Evolutionary conservation across 1,140 invertebrate genomes (phyloP).

Genomic region (Diorhabda elongata): DNA sequence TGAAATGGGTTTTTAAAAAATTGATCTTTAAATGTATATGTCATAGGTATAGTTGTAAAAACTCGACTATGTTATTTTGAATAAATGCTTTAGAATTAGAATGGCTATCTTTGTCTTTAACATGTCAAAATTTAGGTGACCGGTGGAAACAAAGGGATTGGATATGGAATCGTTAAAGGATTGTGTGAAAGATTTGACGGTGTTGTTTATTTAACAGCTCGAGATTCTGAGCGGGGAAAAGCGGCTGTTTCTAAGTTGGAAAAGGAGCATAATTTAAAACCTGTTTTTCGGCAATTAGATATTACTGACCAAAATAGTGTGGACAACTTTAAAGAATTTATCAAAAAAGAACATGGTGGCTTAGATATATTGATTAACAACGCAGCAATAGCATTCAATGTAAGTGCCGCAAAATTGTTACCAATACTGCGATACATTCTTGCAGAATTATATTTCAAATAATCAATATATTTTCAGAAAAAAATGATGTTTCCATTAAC

Average conservation of each 20-base stretch:
- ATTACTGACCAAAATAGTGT: constrained; percentile 56
- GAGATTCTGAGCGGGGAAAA: constrained; percentile 53
- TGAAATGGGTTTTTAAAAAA: no score
- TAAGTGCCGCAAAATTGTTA: constrained; percentile 7
- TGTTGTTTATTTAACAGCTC: constrained; percentile 56
- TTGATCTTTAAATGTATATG: no score
- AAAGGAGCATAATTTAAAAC: constrained; percentile 49
- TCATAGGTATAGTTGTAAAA: no score
- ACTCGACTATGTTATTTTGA: no score
- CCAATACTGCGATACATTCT: no score
- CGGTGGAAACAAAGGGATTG: constrained; percentile 74
- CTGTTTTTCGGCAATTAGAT: constrained; percentile 62
- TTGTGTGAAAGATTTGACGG: constrained; percentile 58
- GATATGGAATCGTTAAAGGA: constrained; percentile 63
- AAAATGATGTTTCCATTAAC: not conserved
- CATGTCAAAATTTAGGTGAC: constrained; percentile 52
- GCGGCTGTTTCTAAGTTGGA: constrained; percentile 54
- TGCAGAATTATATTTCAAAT: not conserved
- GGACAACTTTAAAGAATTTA: constrained; percentile 50
- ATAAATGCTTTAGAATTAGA: no score
- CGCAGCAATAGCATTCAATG: constrained; percentile 54
- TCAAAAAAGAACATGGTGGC: constrained; percentile 65
- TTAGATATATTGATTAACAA: constrained; percentile 82
- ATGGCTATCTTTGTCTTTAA: no score
- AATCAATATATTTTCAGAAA: not conserved